Conservation (phyloP, 2,113 vertebrate genomes). For the Psephotus haematonotus region DNA sequence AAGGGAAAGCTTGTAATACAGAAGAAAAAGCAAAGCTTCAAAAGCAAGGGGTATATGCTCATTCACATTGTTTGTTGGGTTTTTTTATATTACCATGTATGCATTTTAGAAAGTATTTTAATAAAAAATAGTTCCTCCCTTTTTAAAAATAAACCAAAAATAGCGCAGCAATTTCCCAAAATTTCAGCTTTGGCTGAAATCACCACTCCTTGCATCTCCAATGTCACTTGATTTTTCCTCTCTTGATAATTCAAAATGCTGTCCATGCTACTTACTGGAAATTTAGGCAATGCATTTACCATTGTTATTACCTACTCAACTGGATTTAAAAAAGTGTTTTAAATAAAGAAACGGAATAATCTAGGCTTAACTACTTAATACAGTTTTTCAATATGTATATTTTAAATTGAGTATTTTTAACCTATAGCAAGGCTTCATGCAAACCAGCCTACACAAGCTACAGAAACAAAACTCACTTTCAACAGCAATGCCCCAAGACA, state of each 20-base stretch:
- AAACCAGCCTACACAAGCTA: neutral
- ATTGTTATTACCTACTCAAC: neutral
- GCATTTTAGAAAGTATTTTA: slow-evolving; percentile 12
- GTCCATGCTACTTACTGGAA: neutral
- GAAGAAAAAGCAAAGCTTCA: neutral
- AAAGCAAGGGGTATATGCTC: slow-evolving; percentile 7
- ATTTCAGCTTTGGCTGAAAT: slow-evolving; percentile 38
- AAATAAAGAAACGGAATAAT: neutral
- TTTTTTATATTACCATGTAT: neutral
- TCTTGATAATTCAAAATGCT: slow-evolving; percentile 19
- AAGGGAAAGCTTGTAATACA: neutral
- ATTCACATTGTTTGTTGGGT: neutral
- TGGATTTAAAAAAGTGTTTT: neutral
- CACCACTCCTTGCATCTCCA: neutral
- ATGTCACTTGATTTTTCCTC: slow-evolving; percentile 2
- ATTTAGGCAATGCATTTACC: slow-evolving; percentile 4
- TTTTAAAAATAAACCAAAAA: slow-evolving; percentile 59
- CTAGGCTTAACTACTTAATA: neutral
- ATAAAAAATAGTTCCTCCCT: slow-evolving; percentile 19
- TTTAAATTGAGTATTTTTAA: neutral
- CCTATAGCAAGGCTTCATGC: neutral
- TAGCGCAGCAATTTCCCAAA: slow-evolving; percentile 34
- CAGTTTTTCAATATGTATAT: neutral
- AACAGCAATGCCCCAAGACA: neutral
- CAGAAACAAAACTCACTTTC: neutral